phyloP scores from a whole-genome alignment of 2,888 invertebrate species.

The Drosophila monieri region DNA sequence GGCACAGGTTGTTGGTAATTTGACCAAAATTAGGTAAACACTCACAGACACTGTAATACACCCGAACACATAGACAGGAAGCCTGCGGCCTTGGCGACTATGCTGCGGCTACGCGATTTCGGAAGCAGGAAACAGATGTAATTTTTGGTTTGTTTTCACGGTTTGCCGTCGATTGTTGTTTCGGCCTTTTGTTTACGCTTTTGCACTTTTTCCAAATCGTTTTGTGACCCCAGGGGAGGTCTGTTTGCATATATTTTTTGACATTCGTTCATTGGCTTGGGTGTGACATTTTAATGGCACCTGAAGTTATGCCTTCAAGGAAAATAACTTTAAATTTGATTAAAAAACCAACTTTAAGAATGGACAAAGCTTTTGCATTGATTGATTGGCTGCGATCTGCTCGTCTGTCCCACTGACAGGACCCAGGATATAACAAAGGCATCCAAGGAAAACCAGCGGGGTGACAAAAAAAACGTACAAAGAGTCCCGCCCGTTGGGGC shows the following conservation, averaged over 20 bases:
- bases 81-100: constrained; percentile 28
- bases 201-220: constrained; percentile 33
- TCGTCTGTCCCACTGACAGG: constrained; percentile 6
- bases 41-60: constrained; percentile 9
- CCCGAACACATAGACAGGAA: constrained; percentile 8
- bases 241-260: constrained; percentile 1
- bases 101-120: constrained; percentile 69
- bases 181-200: constrained; percentile 54
- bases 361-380: constrained; percentile 51
- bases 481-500: constrained; percentile 8
- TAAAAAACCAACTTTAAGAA: constrained; percentile 32
- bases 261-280: constrained; percentile 13
- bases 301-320: constrained; percentile 17
- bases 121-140: constrained; percentile 69
- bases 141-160: constrained; percentile 49
- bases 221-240: constrained; percentile 18
- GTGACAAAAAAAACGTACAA: constrained; percentile 24
- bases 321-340: constrained; percentile 36
- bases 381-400: constrained; percentile 53
- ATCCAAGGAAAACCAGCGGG: constrained; percentile 25
- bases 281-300: constrained; percentile 11
- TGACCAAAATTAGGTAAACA: constrained; percentile 36
- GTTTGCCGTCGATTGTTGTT: constrained; percentile 45
- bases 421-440: constrained; percentile 34
- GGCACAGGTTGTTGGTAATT: constrained; percentile 59